phyloP scores from a whole-genome alignment of 2,113 vertebrate species.

The Nansenia antarctica region DNA sequence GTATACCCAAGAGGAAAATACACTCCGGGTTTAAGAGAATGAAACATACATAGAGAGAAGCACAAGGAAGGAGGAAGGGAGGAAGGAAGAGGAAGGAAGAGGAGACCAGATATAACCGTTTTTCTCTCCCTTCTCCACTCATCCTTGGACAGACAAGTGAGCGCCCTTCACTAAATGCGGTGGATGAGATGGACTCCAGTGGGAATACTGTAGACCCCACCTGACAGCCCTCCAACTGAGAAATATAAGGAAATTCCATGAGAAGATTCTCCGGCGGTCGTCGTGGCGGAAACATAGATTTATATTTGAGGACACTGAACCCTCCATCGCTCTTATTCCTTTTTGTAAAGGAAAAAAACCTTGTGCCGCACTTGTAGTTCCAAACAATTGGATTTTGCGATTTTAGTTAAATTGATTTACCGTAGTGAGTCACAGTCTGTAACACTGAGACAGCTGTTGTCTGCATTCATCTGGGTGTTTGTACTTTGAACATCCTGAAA shows the following conservation, averaged over 20 bases:
- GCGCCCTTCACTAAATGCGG: constrained; percentile 53
- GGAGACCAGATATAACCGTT: constrained; percentile 34
- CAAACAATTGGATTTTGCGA: not conserved
- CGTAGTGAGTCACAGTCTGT: no score
- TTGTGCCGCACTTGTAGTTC: not conserved
- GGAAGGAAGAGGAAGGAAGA: constrained; percentile 12
- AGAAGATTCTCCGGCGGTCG: constrained; percentile 38
- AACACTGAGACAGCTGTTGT: not conserved
- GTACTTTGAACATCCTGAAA: not conserved
- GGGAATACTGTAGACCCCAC: constrained; percentile 74
- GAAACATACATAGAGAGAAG: not conserved
- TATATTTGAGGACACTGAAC: not conserved
- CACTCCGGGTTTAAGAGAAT: not conserved
- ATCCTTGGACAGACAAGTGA: constrained; percentile 53
- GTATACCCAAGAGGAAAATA: not conserved
- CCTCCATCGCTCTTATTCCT: not conserved
- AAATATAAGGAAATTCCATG: constrained; percentile 47
- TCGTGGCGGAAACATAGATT: constrained; percentile 21
- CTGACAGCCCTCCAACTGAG: constrained; percentile 66
- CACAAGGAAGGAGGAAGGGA: constrained; percentile 5
- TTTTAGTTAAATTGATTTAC: not conserved
- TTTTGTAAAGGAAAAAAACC: not conserved
- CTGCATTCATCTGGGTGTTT: not conserved
- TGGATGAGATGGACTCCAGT: constrained; percentile 74
- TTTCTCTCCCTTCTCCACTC: constrained; percentile 32